Conservation (phyloP, 2,797 vertebrate species). For the Micrastur ruficollis region DNA sequence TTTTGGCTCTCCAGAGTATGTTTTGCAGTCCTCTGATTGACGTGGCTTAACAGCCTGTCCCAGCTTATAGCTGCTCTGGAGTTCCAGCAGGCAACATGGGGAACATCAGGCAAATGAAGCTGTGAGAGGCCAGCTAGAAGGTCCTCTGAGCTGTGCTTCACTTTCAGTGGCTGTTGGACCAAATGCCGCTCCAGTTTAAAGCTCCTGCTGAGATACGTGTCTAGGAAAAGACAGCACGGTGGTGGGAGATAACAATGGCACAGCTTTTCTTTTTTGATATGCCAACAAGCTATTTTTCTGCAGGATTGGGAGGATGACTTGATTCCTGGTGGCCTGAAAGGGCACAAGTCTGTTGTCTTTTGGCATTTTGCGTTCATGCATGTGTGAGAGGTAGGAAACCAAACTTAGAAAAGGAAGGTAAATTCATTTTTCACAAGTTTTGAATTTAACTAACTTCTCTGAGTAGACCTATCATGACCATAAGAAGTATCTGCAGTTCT, state of each 20-base stretch:
- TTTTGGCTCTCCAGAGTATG: not conserved
- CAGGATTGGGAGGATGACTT: not conserved
- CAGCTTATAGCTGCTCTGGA: not conserved
- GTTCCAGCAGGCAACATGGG: not conserved
- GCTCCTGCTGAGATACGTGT: not conserved
- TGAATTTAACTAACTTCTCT: not conserved
- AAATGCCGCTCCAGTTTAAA: not conserved
- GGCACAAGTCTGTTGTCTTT: not conserved
- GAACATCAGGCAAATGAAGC: not conserved
- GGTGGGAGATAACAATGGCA: not conserved
- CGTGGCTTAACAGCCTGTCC: no score
- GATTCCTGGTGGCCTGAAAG: not conserved
- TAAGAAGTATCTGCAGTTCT: not conserved
- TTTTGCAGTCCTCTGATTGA: not conserved
- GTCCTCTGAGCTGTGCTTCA: not conserved
- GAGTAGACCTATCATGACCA: rapidly evolving
- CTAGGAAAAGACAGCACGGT: not conserved
- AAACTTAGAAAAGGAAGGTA: rapidly evolving
- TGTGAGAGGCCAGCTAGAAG: not conserved
- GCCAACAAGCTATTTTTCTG: not conserved
- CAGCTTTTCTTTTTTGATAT: rapidly evolving
- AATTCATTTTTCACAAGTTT: not conserved
- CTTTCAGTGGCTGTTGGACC: not conserved
- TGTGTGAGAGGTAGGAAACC: not conserved
- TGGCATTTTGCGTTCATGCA: not conserved